Evolutionary conservation across 2,888 invertebrate genomes (phyloP).

Genomic region (Bibio marci): DNA sequence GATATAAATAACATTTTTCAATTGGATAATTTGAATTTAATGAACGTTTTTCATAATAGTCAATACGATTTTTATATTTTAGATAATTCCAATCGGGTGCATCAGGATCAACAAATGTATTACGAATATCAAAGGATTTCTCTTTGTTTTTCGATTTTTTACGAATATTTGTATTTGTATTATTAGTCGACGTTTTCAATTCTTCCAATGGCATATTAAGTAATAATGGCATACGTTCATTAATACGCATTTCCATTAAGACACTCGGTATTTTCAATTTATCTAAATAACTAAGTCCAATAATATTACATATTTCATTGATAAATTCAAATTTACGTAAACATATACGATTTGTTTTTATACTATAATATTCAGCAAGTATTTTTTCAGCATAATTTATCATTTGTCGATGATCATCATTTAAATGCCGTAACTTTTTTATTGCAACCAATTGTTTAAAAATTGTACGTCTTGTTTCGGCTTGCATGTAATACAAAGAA

Average conservation of each 20-base stretch:
- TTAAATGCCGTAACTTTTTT: slow-evolving; percentile 11
- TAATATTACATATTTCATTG: slow-evolving; percentile 24
- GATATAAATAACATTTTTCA: not conserved
- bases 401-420: slow-evolving; percentile 3
- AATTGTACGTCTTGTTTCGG: slow-evolving; percentile 22
- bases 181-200: too few species aligned
- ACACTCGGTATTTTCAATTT: slow-evolving; percentile 12
- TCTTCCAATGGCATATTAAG: not conserved
- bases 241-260: not conserved
- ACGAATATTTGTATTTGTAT: too few species aligned
- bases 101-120: slow-evolving; percentile 14
- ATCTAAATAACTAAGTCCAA: slow-evolving; percentile 22
- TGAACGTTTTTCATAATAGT: not conserved
- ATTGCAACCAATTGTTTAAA: slow-evolving; percentile 16
- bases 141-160: too few species aligned
- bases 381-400: slow-evolving; percentile 18
- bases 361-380: slow-evolving; percentile 21
- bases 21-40: not conserved
- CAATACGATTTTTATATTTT: slow-evolving; percentile 11
- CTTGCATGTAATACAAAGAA: slow-evolving; percentile 18
- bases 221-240: not conserved
- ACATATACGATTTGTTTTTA: slow-evolving; percentile 24
- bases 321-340: slow-evolving; percentile 27
- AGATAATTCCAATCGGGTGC: slow-evolving; percentile 14
- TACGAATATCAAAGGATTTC: slow-evolving; percentile 18